These are phyloP conservation scores for Torymus tubicola DNA, from an alignment of 2,888 invertebrate species.

Conservation along the genomic window DNA sequence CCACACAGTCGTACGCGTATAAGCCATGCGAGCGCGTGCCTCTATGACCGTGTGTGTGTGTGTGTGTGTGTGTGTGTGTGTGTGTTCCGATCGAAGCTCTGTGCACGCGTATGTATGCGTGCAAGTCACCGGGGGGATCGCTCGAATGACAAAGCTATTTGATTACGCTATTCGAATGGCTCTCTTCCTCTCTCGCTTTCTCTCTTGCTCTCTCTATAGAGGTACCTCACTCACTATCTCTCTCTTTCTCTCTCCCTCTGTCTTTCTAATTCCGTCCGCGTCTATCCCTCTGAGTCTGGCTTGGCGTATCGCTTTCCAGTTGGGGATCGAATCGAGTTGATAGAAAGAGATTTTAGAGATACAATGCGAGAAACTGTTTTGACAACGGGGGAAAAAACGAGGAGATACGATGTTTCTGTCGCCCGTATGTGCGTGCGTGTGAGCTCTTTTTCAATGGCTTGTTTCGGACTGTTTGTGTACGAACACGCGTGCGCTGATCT, in stretches of 20 bases:
- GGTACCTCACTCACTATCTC: no score
- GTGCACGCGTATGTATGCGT: no score
- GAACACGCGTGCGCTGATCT: no score
- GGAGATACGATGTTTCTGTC: no score
- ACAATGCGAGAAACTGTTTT: background rate
- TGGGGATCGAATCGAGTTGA: background rate
- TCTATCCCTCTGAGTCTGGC: background rate
- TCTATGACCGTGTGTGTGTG: no score
- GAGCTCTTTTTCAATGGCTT: no score
- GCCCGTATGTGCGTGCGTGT: no score
- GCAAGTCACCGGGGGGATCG: constrained; percentile 8
- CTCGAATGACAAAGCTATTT: constrained; percentile 49
- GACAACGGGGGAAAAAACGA: constrained; percentile 4
- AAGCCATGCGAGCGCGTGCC: background rate
- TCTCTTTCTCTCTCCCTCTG: background rate
- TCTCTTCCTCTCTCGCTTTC: constrained; percentile 10
- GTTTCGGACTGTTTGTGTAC: no score
- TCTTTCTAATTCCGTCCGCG: background rate
- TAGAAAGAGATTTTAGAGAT: background rate
- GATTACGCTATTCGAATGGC: constrained; percentile 45
- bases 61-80: constrained; percentile 3
- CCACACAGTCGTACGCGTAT: background rate
- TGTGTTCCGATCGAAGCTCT: background rate
- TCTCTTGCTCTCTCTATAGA: background rate
- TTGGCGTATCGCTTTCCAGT: background rate